Conservation (phyloP, 1,140 invertebrate species). For the Brachystomella parvula region DNA sequence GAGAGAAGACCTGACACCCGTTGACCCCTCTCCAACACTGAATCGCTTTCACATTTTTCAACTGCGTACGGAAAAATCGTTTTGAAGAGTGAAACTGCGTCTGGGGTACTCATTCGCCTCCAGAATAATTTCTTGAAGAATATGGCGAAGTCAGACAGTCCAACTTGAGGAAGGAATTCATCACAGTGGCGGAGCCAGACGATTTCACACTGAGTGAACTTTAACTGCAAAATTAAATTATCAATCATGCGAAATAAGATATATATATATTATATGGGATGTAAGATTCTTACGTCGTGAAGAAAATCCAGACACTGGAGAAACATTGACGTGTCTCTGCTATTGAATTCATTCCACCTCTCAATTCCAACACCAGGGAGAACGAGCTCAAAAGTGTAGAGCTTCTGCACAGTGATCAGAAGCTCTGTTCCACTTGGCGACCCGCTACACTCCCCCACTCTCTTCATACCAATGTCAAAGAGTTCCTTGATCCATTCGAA, state of each 20-base stretch:
- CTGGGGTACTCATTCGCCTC: not conserved
- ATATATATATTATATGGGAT: not conserved
- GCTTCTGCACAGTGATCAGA: constrained; percentile 21
- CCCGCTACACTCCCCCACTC: constrained; percentile 2
- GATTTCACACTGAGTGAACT: constrained; percentile 26
- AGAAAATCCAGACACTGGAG: constrained; percentile 21
- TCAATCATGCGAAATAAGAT: not conserved
- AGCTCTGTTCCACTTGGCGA: constrained; percentile 10
- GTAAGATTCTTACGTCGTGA: constrained; percentile 16
- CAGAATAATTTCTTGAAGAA: constrained; percentile 26
- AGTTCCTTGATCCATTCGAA: constrained; percentile 27
- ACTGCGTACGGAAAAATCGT: constrained; percentile 24
- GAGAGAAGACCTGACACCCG: constrained; percentile 15
- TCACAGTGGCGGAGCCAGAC: constrained; percentile 33
- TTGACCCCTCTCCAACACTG: not conserved
- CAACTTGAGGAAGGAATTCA: constrained; percentile 27
- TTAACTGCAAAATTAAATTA: constrained; percentile 16
- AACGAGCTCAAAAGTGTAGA: constrained; percentile 34
- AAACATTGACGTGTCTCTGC: constrained; percentile 26
- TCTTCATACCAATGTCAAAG: constrained; percentile 18
- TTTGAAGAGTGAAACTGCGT: constrained; percentile 21
- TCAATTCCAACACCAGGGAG: constrained; percentile 13
- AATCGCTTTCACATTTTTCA: constrained; percentile 17
- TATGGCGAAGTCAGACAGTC: constrained; percentile 11
- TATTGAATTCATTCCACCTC: constrained; percentile 29